Evolutionary conservation across 1,140 invertebrate genomes (phyloP).

Genomic region (Hypothenemus hampei): DNA sequence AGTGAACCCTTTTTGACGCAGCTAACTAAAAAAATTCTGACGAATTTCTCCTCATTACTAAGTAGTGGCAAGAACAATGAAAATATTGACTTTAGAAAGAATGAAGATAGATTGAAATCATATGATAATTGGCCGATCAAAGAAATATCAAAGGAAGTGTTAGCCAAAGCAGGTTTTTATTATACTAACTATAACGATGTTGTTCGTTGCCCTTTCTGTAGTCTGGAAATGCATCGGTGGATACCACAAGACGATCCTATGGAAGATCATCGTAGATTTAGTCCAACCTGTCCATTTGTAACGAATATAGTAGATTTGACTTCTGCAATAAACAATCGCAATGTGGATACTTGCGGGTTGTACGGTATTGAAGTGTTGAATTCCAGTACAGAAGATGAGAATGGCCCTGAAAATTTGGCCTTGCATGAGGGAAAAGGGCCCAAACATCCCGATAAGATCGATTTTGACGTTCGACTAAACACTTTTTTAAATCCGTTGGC

Average conservation of each 20-base stretch:
- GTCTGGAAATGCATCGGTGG: slow-evolving; percentile 76
- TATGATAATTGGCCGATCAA: slow-evolving; percentile 56
- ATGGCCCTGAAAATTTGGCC: slow-evolving; percentile 39
- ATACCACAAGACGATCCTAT: slow-evolving; percentile 72
- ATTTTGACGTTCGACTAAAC: slow-evolving; percentile 60
- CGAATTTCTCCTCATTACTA: no score
- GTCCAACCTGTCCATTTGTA: slow-evolving; percentile 72
- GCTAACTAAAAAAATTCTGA: no score
- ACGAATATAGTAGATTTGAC: slow-evolving; percentile 20
- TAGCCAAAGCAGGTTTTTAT: slow-evolving; percentile 80
- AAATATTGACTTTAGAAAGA: slow-evolving; percentile 25
- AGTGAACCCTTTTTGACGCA: no score
- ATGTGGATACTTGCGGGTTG: slow-evolving; percentile 58
- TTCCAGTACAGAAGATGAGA: slow-evolving; percentile 44
- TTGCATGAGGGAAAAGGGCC: slow-evolving; percentile 47
- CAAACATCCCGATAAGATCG: slow-evolving; percentile 59
- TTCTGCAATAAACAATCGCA: slow-evolving; percentile 38
- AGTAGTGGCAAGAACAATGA: no score
- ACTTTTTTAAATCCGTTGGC: no score
- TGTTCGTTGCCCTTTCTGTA: slow-evolving; percentile 83
- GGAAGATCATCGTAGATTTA: slow-evolving; percentile 74
- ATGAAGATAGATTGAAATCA: slow-evolving; percentile 53
- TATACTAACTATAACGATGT: slow-evolving; percentile 56
- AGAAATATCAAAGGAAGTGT: slow-evolving; percentile 52
- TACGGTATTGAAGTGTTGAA: slow-evolving; percentile 48